Percentiles rank a stretch among this genome's conserved stretches.
Evolutionary conservation across 2,113 vertebrate genomes (phyloP).

Genomic region (Tonatia bakeri): DNA sequence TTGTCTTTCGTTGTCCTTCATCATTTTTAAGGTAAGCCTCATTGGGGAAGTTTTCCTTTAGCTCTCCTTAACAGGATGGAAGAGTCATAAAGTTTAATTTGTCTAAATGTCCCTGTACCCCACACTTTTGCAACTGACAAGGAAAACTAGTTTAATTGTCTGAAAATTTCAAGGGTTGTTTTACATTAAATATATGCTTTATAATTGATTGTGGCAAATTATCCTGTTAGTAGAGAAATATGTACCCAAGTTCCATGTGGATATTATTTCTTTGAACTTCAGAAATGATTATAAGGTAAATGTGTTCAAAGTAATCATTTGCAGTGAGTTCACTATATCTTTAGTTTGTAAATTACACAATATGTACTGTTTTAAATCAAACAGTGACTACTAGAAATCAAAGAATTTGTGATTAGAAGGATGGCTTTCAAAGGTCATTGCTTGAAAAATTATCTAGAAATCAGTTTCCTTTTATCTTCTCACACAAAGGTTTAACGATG

Average conservation of each 20-base stretch:
- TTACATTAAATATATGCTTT: conserved; percentile 35
- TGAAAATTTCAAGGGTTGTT: not conserved
- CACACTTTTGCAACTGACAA: conserved; percentile 44
- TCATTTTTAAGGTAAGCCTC: conserved; percentile 45
- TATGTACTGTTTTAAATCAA: conserved; percentile 58
- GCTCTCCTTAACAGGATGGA: conserved; percentile 55
- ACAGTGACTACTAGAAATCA: conserved; percentile 62
- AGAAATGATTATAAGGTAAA: conserved; percentile 61
- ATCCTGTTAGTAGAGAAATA: conserved; percentile 54
- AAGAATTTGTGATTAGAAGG: conserved; percentile 52
- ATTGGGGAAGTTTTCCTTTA: conserved; percentile 42
- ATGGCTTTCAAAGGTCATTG: conserved; percentile 57
- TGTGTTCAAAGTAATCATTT: conserved; percentile 68
- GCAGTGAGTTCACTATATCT: conserved; percentile 49
- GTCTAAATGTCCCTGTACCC: conserved; percentile 32
- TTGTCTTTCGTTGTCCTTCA: conserved; percentile 37
- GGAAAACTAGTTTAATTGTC: not conserved
- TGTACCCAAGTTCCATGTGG: conserved; percentile 2
- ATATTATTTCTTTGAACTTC: conserved; percentile 71
- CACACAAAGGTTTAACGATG: conserved; percentile 41
- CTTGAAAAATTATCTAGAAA: conserved; percentile 66
- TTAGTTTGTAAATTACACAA: conserved; percentile 56
- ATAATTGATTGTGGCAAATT: conserved; percentile 63
- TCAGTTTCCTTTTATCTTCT: conserved; percentile 62
- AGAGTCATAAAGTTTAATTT: conserved; percentile 53